Evolutionary conservation across 2,113 vertebrate genomes (phyloP).

Genomic region (Platysteira castanea): DNA sequence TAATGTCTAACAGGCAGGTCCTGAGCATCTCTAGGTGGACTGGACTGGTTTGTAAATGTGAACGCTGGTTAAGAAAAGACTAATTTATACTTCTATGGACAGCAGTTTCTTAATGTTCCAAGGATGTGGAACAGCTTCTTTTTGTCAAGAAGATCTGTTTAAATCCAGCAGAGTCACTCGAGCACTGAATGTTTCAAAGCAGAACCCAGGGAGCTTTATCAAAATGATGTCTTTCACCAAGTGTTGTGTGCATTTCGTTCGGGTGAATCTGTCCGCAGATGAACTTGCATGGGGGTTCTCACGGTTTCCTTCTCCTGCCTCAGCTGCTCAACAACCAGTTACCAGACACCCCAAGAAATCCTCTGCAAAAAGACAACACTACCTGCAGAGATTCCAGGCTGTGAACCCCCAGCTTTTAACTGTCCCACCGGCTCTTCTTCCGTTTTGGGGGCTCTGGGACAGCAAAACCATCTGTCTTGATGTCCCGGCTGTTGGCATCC

Average conservation of each 20-base stretch:
- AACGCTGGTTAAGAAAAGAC: constrained; percentile 48
- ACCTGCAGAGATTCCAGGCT: constrained; percentile 10
- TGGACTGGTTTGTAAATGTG: background rate
- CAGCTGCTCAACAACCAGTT: constrained; percentile 59
- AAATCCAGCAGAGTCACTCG: constrained; percentile 37
- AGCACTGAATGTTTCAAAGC: constrained; percentile 44
- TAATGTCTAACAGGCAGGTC: constrained; percentile 23
- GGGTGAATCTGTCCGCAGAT: constrained; percentile 3
- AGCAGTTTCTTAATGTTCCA: constrained; percentile 1
- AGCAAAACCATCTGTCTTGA: constrained; percentile 87
- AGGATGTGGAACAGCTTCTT: background rate
- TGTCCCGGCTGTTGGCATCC: constrained; percentile 62
- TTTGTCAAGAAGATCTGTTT: background rate
- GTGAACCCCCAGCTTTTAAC: constrained; percentile 70
- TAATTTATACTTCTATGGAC: background rate
- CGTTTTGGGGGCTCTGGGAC: constrained; percentile 93
- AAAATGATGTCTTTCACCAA: constrained; percentile 40
- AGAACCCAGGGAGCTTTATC: constrained; percentile 56
- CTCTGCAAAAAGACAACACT: constrained; percentile 63
- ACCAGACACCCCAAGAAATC: constrained; percentile 46
- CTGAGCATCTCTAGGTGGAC: constrained; percentile 46
- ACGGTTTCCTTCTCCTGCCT: constrained; percentile 33
- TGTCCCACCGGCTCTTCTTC: constrained; percentile 98
- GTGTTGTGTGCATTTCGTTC: background rate
- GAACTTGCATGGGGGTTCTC: background rate